Evolutionary conservation across 2,797 vertebrate genomes (phyloP).

Genomic region (Harpagifer antarcticus): DNA sequence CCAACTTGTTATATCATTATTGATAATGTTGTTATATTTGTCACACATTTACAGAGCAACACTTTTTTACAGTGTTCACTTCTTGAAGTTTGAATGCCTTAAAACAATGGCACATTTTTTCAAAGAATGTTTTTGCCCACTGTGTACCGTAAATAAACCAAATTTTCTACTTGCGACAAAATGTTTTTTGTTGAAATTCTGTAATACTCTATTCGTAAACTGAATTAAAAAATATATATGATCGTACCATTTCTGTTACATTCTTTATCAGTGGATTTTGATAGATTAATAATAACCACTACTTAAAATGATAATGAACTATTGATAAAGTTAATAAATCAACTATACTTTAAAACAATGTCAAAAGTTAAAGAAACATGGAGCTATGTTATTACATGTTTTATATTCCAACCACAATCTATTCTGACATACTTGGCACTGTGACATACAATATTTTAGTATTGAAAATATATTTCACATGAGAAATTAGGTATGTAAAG

Average conservation of each 20-base stretch:
- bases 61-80: slow-evolving; percentile 76
- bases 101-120: slow-evolving; percentile 76
- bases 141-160: slow-evolving; percentile 74
- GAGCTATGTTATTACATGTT: background rate
- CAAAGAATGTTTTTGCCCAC: slow-evolving; percentile 75
- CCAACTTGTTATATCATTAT: slow-evolving; percentile 49
- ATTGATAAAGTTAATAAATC: background rate
- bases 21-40: slow-evolving; percentile 64
- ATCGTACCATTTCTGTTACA: slow-evolving; percentile 27
- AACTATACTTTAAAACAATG: too few relatives aligned
- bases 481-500: background rate
- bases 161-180: slow-evolving; percentile 75
- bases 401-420: background rate
- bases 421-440: background rate
- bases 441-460: background rate
- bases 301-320: background rate
- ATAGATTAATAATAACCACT: background rate
- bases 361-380: too few relatives aligned
- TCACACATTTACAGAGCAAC: slow-evolving; percentile 69
- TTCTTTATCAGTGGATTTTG: slow-evolving; percentile 9
- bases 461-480: background rate
- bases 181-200: slow-evolving; percentile 72
- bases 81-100: slow-evolving; percentile 75
- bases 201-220: slow-evolving; percentile 65
- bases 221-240: slow-evolving; percentile 51